phyloP scores from a whole-genome alignment of 2,113 vertebrate genomes.

The Arenaria interpres region DNA sequence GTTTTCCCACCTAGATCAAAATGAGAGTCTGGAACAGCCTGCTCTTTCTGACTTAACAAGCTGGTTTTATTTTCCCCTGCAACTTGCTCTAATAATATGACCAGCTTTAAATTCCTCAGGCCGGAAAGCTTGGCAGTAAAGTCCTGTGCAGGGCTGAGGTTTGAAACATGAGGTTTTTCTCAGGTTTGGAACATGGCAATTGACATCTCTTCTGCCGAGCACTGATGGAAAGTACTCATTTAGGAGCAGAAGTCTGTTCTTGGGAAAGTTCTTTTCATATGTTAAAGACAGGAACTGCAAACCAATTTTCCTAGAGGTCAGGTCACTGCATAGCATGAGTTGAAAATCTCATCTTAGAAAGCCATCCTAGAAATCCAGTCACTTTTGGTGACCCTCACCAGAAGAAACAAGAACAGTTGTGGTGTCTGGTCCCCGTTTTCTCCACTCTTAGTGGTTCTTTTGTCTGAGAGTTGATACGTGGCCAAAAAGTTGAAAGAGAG shows the following conservation, averaged over 20 bases:
- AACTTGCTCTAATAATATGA: constrained; percentile 33
- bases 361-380: not conserved
- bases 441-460: not conserved
- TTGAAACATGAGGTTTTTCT: not conserved
- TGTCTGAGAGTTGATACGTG: not conserved
- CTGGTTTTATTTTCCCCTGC: constrained; percentile 10
- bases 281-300: not conserved
- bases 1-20: constrained; percentile 68
- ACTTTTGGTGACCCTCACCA: not conserved
- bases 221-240: not conserved
- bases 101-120: constrained; percentile 28
- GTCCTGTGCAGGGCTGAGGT: not conserved
- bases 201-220: not conserved
- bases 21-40: constrained; percentile 43
- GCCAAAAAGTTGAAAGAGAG: not conserved
- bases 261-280: not conserved
- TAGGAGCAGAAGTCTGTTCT: not conserved
- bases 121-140: not conserved
- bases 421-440: not conserved
- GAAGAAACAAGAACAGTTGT: not conserved
- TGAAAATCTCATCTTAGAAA: not conserved
- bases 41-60: not conserved
- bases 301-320: not conserved
- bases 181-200: not conserved
- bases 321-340: not conserved